Conservation (phyloP, 1,140 invertebrate genomes). For the Lethrus apterus region DNA sequence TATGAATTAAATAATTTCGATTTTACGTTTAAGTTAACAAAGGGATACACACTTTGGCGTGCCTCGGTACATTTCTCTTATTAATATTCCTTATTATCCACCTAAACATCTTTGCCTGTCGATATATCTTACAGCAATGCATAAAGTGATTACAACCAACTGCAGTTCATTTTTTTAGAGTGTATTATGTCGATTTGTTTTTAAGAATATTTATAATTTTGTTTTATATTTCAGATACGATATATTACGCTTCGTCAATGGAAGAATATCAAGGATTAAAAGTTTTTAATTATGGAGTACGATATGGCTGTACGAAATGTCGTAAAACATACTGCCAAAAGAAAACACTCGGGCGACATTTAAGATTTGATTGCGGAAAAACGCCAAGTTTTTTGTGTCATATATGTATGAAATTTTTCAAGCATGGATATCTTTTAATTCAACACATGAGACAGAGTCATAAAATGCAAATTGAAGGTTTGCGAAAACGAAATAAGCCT, state of each 20-base stretch:
- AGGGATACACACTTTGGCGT: no score
- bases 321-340: conserved; percentile 49
- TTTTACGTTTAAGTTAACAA: no score
- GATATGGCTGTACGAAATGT: conserved; percentile 49
- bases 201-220: no score
- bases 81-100: no score
- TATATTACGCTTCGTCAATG: conserved; percentile 16
- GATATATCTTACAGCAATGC: no score
- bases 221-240: conserved; percentile 20
- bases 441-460: conserved; percentile 41
- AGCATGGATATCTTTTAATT: conserved; percentile 44
- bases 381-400: conserved; percentile 56
- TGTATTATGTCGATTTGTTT: no score
- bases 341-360: conserved; percentile 42
- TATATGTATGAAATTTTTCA: conserved; percentile 45
- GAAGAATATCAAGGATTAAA: conserved; percentile 17
- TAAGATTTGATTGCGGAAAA: conserved; percentile 53
- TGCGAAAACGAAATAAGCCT: conserved; percentile 22
- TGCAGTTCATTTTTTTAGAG: no score
- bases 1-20: no score
- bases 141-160: no score
- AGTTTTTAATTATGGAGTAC: conserved; percentile 2
- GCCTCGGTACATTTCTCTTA: no score
- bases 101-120: no score
- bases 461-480: conserved; percentile 31